Percentiles rank a stretch among this genome's conserved stretches.
Evolutionary conservation across 2,888 invertebrate genomes (phyloP).

Genomic region (Artemia sinica): DNA sequence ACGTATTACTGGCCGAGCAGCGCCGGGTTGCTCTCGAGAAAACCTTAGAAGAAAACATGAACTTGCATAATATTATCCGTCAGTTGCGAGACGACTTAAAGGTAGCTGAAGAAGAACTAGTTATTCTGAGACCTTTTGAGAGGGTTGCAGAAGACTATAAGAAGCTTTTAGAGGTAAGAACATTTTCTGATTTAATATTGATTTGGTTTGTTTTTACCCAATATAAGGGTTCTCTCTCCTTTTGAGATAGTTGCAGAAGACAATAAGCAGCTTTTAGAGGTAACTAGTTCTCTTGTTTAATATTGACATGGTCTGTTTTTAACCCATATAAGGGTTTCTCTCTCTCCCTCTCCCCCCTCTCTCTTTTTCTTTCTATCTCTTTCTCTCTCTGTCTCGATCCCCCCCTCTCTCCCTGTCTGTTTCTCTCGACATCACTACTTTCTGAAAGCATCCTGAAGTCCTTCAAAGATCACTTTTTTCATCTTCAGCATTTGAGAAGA

Average conservation of each 20-base stretch:
- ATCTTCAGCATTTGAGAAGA: too few species aligned
- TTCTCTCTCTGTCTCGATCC: too few species aligned
- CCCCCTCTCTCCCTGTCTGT: too few species aligned
- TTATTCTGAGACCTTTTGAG: not conserved
- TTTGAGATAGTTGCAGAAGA: not conserved
- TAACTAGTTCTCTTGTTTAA: not conserved
- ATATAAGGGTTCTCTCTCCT: too few species aligned
- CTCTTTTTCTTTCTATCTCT: too few species aligned
- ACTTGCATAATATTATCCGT: not conserved
- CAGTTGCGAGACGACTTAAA: not conserved
- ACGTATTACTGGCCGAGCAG: not conserved
- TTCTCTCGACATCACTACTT: too few species aligned
- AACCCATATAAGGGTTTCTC: too few species aligned
- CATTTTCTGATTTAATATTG: not conserved
- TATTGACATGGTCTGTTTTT: too few species aligned
- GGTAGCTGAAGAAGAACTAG: slow-evolving; percentile 6
- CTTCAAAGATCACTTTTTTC: too few species aligned
- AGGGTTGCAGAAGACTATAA: not conserved
- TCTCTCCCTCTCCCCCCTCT: too few species aligned
- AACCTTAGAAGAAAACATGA: slow-evolving; percentile 8
- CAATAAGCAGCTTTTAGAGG: not conserved
- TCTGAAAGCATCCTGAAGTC: too few species aligned
- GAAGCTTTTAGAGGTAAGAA: not conserved
- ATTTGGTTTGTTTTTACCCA: too few species aligned
- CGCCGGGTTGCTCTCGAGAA: slow-evolving; percentile 5